Evolutionary conservation across 2,888 invertebrate species (phyloP).

Genomic region (Cyclophora albipunctata): DNA sequence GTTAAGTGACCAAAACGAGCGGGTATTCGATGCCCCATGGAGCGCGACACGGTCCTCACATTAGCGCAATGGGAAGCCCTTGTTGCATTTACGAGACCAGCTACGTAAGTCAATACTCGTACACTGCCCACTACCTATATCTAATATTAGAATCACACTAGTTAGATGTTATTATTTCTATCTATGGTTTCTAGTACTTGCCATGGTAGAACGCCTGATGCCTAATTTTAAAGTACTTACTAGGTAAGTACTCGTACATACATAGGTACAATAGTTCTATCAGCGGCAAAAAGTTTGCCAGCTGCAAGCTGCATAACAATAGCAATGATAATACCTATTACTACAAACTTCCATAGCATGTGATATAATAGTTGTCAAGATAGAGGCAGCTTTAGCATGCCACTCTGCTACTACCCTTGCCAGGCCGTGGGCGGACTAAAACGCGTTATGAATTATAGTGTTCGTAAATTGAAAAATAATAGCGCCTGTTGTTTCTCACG

Average conservation of each 20-base stretch:
- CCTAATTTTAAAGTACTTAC: neutral
- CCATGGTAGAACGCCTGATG: neutral
- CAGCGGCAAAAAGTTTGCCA: no score
- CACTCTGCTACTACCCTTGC: no score
- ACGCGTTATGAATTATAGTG: no score
- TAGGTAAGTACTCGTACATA: neutral
- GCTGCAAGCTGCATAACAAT: no score
- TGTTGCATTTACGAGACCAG: slow-evolving; percentile 42
- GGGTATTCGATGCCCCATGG: slow-evolving; percentile 48
- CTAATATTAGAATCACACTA: slow-evolving; percentile 1
- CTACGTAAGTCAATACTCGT: slow-evolving; percentile 7
- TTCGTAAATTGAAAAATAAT: neutral
- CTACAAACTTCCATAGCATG: no score
- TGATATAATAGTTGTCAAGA: no score
- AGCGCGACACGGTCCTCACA: slow-evolving; percentile 53
- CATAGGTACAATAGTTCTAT: neutral
- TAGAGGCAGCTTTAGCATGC: no score
- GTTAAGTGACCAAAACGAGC: slow-evolving; percentile 57
- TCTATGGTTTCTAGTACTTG: neutral
- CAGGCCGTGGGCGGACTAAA: no score
- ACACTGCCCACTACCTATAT: slow-evolving; percentile 21
- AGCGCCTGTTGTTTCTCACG: slow-evolving; percentile 21
- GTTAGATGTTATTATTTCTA: neutral
- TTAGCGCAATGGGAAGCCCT: slow-evolving; percentile 48
- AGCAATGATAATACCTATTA: no score